Evolutionary conservation across 37 sponge, comb jelly and placozoan species (phyloP).

Genomic region (Corticium candelabrum): DNA sequence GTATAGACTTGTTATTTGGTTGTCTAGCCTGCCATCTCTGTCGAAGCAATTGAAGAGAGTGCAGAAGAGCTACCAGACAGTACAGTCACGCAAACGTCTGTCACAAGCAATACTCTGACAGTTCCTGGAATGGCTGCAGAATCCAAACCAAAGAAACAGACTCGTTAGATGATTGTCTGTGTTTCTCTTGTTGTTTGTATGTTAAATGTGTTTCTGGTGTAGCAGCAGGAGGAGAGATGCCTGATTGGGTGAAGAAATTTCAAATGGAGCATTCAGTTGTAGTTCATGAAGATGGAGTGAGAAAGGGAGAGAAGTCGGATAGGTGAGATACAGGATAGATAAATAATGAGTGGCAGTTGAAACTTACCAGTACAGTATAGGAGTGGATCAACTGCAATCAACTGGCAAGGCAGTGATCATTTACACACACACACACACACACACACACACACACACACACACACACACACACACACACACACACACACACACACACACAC

Average conservation of each 20-base stretch:
- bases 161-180: not conserved
- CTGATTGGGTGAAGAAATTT: not conserved
- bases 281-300: not conserved
- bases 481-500: too few species aligned
- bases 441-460: too few species aligned
- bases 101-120: not conserved
- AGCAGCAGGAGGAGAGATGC: not conserved
- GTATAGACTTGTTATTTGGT: not conserved
- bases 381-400: too few species aligned
- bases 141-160: not conserved
- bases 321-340: not conserved
- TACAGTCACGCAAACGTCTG: not conserved
- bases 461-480: too few species aligned
- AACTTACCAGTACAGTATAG: too few species aligned
- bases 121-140: not conserved
- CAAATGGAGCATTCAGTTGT: not conserved
- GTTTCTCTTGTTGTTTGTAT: not conserved
- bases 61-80: not conserved
- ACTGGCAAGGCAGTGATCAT: too few species aligned
- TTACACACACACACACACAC: too few species aligned
- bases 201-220: not conserved
- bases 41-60: not conserved
- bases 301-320: not conserved
- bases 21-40: not conserved
- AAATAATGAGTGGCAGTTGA: too few species aligned